phyloP scores from a whole-genome alignment of 2,113 vertebrate genomes.

The Lophura nycthemera region DNA sequence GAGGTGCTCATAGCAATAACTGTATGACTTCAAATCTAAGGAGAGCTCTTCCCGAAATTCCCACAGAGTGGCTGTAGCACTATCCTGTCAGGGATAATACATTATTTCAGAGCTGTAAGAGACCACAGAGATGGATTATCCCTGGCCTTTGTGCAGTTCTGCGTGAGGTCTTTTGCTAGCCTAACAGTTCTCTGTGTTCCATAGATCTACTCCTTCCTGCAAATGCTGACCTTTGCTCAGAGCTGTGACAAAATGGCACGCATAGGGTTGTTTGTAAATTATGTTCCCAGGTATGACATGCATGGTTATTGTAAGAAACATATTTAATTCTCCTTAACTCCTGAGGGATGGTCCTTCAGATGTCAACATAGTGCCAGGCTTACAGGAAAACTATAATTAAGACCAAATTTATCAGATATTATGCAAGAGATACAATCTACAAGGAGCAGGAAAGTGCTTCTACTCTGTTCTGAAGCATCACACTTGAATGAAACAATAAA shows the following conservation, averaged over 20 bases:
- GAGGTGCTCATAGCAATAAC: background rate
- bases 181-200: background rate
- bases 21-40: background rate
- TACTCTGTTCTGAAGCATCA: background rate
- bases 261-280: background rate
- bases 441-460: background rate
- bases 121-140: background rate
- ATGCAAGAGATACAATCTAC: background rate
- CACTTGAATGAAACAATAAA: background rate
- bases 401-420: background rate
- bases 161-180: background rate
- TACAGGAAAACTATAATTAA: background rate
- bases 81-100: background rate
- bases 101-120: background rate
- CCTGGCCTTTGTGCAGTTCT: background rate
- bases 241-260: background rate
- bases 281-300: background rate
- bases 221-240: background rate
- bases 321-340: background rate
- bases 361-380: background rate
- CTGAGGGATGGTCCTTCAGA: background rate
- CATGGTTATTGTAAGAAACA: fast-evolving
- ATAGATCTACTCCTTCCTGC: background rate
- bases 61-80: background rate
- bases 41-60: background rate